Evolutionary conservation across 2,113 vertebrate genomes (phyloP), one percentile per base, ranked within the genome.

Genomic region (Nothocercus julius): DNA sequence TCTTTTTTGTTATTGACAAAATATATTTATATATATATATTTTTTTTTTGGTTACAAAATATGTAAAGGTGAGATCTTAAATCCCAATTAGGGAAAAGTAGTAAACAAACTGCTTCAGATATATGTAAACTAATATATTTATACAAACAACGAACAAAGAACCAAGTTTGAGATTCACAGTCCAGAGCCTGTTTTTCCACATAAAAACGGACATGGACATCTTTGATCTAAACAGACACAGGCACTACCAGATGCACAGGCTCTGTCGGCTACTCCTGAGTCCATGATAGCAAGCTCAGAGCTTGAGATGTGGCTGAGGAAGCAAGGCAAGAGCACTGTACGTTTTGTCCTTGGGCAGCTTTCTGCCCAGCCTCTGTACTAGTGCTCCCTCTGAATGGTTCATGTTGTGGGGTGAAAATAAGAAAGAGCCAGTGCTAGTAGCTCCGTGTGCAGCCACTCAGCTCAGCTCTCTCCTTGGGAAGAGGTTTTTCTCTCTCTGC

Each of bases 251-350:
- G 68, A 53, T 66, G 7, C 3, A 1, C 7, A 9, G 27, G 18
- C 4, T 77, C n/a, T 81, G 44, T 53, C 63, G 61, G 49, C 34
- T 79, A 2, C 5, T 72, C 16, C 7, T 15, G 21, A 42, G 44
- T 17, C 38, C 12, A 3, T 13, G 63, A 67, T 18, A 45, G 16
- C 8, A 85, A 18, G 61, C 22, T 7, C 0, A 1, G 38, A 6
- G 11, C 51, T 28, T 45, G 38, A 25, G 40, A 42, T 2, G 3
- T 13, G 49, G 54, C 3, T 9, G 6, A 30, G 13, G 5, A 70
- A 25, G 17, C 36, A n/a, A 78, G 32, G 42, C 2, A 7, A 59
- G 32, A 75, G 12, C 8, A 16, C 11, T 28, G 17, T 27, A 9
- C 3, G 1, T 13, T 22, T 8, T 34, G 5, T 1, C 7, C 51